Base-by-base conservation (phyloP, 1,140 invertebrate species). In the Aphis gossypii region DNA sequence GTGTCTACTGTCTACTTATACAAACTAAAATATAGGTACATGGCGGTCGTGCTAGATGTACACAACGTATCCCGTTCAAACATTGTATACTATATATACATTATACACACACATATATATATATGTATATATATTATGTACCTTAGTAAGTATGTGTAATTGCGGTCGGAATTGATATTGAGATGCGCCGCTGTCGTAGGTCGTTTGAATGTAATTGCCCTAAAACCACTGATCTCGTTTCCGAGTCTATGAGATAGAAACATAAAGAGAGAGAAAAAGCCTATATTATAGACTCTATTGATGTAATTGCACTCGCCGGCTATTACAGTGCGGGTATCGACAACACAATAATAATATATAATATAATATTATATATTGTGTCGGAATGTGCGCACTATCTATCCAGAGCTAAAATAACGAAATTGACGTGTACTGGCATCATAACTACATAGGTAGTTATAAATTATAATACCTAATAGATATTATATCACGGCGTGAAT, bases 221-320 rank as follows among this genome's bases (percentile, higher is more conserved):
- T 48, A 30, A n/a, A 87, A 87, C n/a, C 46, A 87, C 44, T 41
- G 86, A 87, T 87, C 86, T 87, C 18, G 46, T 87, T 87, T 87
- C n/a, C 5, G n/a, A n/a, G 14, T n/a, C 30, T n/a, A 68, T 14
- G 14, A n/a, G 3, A 68, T 2, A 68, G 25, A 76, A n/a, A 68
- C 3, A 76, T 5, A 14, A 2, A 48, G 25, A 60, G 25, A 68
- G 86, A 51, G 86, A 76, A 30, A 51, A 46, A 35, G 14, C 30
- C 7, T 48, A 48, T 51, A 48, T 48, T 21, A 30, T 35, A 51
- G 30, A 2, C 4, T 35, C 84, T 9, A 48, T 8, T 87, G 25
- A 35, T 14, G 44, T 87, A 20, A 87, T 87, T 35, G 46, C 8
- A 14, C 20, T 35, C 46, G 30, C 30, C 30, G 7, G 8, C 6